Percentiles rank a stretch among this genome's conserved stretches.
phyloP scores from a whole-genome alignment of 1,140 invertebrate genomes.

The Hypothenemus hampei region DNA sequence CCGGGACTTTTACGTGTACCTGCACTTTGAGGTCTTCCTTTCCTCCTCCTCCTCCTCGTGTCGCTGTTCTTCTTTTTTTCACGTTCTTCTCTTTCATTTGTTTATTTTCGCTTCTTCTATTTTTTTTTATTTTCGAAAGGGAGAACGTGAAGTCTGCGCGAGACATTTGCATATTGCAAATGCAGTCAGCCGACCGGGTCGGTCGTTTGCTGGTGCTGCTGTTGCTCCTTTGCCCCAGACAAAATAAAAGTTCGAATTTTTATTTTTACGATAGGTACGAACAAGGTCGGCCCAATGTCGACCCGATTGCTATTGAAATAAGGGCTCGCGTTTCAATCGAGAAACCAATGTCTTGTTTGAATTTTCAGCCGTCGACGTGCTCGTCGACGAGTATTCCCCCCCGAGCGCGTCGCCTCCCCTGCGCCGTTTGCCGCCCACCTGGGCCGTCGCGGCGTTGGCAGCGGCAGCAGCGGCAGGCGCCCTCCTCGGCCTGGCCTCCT shows the following conservation, averaged over 20 bases:
- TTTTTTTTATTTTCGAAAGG: constrained; percentile 2
- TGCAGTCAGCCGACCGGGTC: constrained; percentile 7
- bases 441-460: constrained; percentile 19
- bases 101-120: no score
- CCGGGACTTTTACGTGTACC: constrained; percentile 10
- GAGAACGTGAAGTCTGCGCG: background rate
- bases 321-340: no score
- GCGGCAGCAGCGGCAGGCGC: constrained; percentile 19
- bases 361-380: constrained; percentile 11
- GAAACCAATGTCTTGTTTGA: no score
- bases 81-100: no score
- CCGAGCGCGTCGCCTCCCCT: constrained; percentile 3
- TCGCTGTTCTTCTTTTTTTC: no score
- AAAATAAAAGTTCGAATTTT: constrained; percentile 18
- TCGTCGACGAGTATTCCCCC: background rate
- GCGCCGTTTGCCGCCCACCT: constrained; percentile 11
- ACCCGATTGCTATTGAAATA: no score
- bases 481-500: constrained; percentile 21
- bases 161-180: constrained; percentile 19
- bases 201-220: no score
- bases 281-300: constrained; percentile 13
- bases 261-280: constrained; percentile 16
- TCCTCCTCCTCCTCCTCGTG: no score
- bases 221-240: constrained; percentile 2
- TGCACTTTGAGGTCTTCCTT: constrained; percentile 15